Evolutionary conservation across 2,797 vertebrate genomes (phyloP).

Genomic region (Pseudomugil gertrudae): DNA sequence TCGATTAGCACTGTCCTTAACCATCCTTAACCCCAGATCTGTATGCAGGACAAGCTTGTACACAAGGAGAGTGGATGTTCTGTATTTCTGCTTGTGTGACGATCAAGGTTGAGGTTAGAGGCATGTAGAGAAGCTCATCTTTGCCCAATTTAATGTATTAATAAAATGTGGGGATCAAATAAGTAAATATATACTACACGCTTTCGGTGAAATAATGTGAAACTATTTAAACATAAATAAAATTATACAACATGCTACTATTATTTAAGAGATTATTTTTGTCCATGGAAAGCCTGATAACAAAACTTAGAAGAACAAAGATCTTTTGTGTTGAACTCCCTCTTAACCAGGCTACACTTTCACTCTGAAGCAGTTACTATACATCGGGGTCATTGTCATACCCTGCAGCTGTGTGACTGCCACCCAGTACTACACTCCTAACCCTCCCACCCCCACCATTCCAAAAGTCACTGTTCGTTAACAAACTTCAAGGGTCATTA

Average conservation of each 20-base stretch:
- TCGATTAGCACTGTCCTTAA: conserved; percentile 81
- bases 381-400: conserved; percentile 65
- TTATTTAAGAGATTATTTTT: conserved; percentile 10
- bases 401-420: conserved; percentile 69
- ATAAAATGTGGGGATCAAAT: neutral
- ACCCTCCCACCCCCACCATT: conserved; percentile 16
- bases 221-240: neutral
- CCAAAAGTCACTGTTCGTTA: conserved; percentile 62
- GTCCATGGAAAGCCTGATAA: conserved; percentile 14
- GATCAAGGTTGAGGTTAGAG: conserved; percentile 51
- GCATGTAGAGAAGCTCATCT: conserved; percentile 11
- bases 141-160: neutral
- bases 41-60: conserved; percentile 41
- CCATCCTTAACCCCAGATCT: conserved; percentile 74
- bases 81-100: conserved; percentile 34
- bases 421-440: conserved; percentile 34
- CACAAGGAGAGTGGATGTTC: conserved; percentile 39
- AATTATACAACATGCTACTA: neutral
- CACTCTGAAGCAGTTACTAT: conserved; percentile 54
- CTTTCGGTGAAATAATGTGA: neutral
- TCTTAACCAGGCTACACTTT: conserved; percentile 74
- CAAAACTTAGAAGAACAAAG: conserved; percentile 56
- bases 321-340: conserved; percentile 30
- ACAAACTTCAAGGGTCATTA: conserved; percentile 71
- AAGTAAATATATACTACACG: neutral